Percentiles rank a stretch among this genome's conserved stretches.
Conservation (phyloP, 2,113 vertebrate species). For the Cairina moschata region DNA sequence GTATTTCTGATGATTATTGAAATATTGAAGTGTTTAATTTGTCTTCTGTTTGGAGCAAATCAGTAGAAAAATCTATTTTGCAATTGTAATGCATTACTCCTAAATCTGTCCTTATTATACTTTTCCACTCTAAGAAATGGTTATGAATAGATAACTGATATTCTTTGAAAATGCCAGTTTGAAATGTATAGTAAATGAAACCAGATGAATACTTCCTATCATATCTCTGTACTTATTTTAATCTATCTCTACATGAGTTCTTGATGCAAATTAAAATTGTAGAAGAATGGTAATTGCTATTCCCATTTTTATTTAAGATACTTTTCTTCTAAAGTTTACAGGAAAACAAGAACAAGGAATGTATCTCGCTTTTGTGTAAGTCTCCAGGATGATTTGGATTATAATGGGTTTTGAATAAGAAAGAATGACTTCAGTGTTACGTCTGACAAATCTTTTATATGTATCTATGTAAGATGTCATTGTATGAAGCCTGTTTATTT, state of each 20-base stretch:
- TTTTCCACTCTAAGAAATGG: neutral
- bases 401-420: neutral
- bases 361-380: neutral
- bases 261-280: neutral
- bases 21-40: conserved; percentile 36
- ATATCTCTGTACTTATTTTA: neutral
- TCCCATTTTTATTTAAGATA: neutral
- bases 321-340: neutral
- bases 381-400: neutral
- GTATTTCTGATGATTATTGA: conserved; percentile 42
- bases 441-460: conserved; percentile 1
- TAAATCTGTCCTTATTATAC: conserved; percentile 8
- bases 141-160: conserved; percentile 17
- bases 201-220: neutral
- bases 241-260: neutral
- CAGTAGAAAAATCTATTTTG: conserved; percentile 28
- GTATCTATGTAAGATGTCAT: neutral
- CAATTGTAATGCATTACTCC: conserved; percentile 4
- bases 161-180: conserved; percentile 17
- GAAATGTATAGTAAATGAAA: neutral
- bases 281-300: neutral
- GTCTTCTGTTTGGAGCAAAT: conserved; percentile 15
- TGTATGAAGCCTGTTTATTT: conserved; percentile 38
- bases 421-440: neutral
- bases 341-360: neutral